Evolutionary conservation across 2,888 invertebrate genomes (phyloP), one percentile per base, ranked within the genome.

Genomic region (Orthosia incerta): DNA sequence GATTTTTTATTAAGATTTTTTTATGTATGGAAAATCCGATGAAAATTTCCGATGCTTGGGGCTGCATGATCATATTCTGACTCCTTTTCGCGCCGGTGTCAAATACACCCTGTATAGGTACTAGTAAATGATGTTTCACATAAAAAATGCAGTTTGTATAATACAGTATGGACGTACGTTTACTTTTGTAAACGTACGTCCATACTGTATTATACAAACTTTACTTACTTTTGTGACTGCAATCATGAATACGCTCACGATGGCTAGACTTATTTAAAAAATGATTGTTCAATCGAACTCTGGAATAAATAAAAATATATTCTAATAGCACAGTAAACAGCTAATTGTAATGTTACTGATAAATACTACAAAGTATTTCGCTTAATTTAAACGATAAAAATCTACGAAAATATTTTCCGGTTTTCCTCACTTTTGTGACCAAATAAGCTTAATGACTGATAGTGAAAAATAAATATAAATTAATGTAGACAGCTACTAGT

Each of bases 361-460:
- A 56, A 13, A 76, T 60, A 53, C 15, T 23, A 31, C 4, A 20
- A 61, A 61, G 53, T 60, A 65, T 63, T 39, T 75, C 46, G 59
- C 66, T 75, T 63, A 26, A 20, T 70, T 50, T 39, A 62, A 66
- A 69, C 3, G 4, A 68, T 53, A 50, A 77, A 53, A 62, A 51
- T 51, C 45, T 71, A 71, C 13, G 57, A 50, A 71, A 62, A 53
- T 61, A 74, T 78, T 68, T 74, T 64, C 46, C 45, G 63, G 51
- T 48, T 65, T 64, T 68, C 72, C 53, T 62, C 78, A 72, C 39
- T 74, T 74, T 74, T 68, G 46, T 79, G 64, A 77, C 73, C 63
- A 69, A 78, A 45, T 63, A 79, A 79, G 66, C 76, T 64, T 75
- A 39, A 78, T 69, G 79, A 79, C 71, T 71, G 71, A 61, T 66